Conservation (phyloP, 2,888 invertebrate genomes). For the Homarus gammarus region DNA sequence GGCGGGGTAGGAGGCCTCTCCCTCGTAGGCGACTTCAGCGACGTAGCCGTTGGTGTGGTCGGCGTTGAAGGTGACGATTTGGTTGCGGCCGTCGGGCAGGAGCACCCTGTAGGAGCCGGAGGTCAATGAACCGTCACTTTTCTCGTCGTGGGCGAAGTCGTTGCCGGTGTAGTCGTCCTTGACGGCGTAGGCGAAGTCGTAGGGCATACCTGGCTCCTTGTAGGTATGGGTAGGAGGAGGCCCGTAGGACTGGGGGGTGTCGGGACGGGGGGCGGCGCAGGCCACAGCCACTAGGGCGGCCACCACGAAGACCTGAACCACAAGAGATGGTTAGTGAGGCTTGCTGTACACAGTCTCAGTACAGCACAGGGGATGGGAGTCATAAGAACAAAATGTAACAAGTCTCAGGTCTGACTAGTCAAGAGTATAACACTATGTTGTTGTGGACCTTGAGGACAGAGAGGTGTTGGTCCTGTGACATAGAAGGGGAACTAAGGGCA, state of each 20-base stretch:
- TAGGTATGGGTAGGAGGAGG: conserved; percentile 42
- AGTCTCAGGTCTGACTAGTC: too few relatives aligned
- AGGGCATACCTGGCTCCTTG: conserved; percentile 64
- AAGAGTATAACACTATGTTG: too few relatives aligned
- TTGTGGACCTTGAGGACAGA: too few relatives aligned
- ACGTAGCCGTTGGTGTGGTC: conserved; percentile 67
- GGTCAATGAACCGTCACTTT: conserved; percentile 67
- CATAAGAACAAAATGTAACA: too few relatives aligned
- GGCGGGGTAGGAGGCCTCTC: conserved; percentile 75
- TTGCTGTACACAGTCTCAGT: too few relatives aligned
- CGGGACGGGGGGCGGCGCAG: conserved; percentile 45
- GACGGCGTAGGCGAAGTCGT: conserved; percentile 69
- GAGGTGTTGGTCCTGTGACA: too few relatives aligned
- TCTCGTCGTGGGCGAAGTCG: conserved; percentile 70
- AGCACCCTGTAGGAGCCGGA: conserved; percentile 67
- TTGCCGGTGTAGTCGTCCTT: conserved; percentile 72
- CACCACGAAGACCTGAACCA: conserved; percentile 30
- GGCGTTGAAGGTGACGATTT: conserved; percentile 65
- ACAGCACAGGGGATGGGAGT: conserved; percentile 3
- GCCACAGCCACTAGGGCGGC: conserved; percentile 45
- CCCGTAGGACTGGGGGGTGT: conserved; percentile 47
- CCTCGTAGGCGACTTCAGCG: conserved; percentile 73
- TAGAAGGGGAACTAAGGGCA: too few relatives aligned
- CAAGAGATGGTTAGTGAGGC: background rate
- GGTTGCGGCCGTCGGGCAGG: conserved; percentile 72